Conservation (phyloP, 1,140 invertebrate genomes). For the Chymomyza costata region DNA sequence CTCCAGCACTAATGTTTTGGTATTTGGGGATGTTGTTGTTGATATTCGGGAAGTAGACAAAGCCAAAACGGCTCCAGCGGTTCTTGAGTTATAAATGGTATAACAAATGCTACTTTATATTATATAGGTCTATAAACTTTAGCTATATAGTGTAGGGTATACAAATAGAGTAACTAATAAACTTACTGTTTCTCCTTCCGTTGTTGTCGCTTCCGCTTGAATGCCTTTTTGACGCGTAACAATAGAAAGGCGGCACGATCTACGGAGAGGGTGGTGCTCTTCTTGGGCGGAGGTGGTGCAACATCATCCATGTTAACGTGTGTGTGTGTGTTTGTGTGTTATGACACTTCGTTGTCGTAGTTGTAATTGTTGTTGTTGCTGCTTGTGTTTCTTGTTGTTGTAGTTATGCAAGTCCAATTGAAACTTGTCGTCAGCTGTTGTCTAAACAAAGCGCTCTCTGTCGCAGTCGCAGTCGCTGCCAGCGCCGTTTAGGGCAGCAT, state of each 20-base stretch:
- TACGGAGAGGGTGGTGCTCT: slow-evolving; percentile 81
- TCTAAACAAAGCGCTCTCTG: slow-evolving; percentile 10
- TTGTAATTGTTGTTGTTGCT: slow-evolving; percentile 3
- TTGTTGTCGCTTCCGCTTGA: slow-evolving; percentile 91
- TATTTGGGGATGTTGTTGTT: too few relatives aligned
- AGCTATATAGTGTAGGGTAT: neutral
- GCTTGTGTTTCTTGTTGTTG: slow-evolving; percentile 3
- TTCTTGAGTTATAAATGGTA: too few relatives aligned
- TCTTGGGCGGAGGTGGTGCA: slow-evolving; percentile 38
- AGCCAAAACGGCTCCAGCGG: too few relatives aligned
- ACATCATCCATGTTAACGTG: slow-evolving; percentile 51
- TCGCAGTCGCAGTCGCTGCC: slow-evolving; percentile 12
- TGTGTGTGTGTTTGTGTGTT: slow-evolving; percentile 12
- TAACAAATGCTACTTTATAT: too few relatives aligned
- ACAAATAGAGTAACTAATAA: too few relatives aligned
- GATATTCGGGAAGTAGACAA: too few relatives aligned
- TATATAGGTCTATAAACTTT: too few relatives aligned
- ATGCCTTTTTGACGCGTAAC: slow-evolving; percentile 89
- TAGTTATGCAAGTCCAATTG: slow-evolving; percentile 27
- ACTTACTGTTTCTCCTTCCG: slow-evolving; percentile 87
- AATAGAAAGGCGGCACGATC: slow-evolving; percentile 91
- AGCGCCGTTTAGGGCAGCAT: slow-evolving; percentile 24
- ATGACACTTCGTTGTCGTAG: neutral
- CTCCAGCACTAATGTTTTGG: too few relatives aligned
- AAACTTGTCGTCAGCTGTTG: slow-evolving; percentile 30